Evolutionary conservation across 2,113 vertebrate genomes (phyloP), one percentile per base, ranked within the genome.

Genomic region (Ceyx cyanopectus): DNA sequence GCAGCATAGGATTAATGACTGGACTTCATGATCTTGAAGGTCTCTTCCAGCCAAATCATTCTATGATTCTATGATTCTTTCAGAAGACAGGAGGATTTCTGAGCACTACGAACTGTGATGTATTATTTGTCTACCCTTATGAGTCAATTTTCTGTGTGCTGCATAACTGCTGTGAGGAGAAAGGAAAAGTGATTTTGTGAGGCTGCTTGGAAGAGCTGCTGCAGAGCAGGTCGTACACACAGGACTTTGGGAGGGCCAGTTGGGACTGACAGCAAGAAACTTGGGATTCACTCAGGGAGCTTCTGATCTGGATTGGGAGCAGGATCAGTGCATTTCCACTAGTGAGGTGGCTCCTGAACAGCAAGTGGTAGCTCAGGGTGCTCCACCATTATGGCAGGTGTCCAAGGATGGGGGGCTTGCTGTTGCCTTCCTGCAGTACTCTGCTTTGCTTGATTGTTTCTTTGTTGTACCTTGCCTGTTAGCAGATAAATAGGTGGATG

Each of bases 81-180:
- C 41, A 90, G 61, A 89, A 68, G 81, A 40, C 78, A 70, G 92
- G 78, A 93, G 76, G 78, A 76, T 82, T 92, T 94, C 63, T 63
- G 84, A 27, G 70, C 1, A 1, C 40, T 66, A 19, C 0, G 0
- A 18, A 85, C 76, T 29, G 51, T 91, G 81, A 76, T 89, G 79
- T 87, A 30, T 91, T 94, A 85, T 92, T 96, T 94, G 75, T 89
- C 87, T 87, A 2, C 72, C 23, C n/a, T 82, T 96, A 82, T 10
- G 34, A 87, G 90, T 93, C 96, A 90, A n/a, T 94, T 95, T 95
- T 91, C 84, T 85, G 51, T 32, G 63, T 91, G 67, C 92, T 82
- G 81, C 50, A 91, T 18, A 79, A 46, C 81, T 93, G 81, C 91
- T 87, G 74, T 43, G 70, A 56, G 84, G 70, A 62, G 83, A 58